These are phyloP conservation scores for Silurus lanzhouensis DNA, from an alignment of 2,797 vertebrate genomes.

Conservation along the genomic window DNA sequence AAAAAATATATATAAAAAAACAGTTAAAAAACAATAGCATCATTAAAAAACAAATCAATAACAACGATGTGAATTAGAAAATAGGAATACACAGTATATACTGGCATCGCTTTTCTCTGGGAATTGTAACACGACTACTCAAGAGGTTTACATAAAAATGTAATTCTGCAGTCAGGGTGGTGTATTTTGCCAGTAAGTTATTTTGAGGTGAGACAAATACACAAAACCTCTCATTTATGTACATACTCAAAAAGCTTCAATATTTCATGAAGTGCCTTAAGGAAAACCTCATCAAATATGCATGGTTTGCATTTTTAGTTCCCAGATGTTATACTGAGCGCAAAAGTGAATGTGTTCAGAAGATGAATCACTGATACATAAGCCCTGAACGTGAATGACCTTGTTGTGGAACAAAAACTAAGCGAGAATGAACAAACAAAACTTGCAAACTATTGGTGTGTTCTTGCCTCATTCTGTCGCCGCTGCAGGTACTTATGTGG, in stretches of 20 bases:
- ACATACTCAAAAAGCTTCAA: constrained; percentile 62
- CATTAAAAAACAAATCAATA: not conserved
- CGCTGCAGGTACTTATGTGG: not conserved
- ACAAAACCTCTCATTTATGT: constrained; percentile 68
- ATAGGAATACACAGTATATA: not conserved
- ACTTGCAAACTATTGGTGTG: not conserved
- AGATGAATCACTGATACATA: not conserved
- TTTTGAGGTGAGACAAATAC: constrained; percentile 62
- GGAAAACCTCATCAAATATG: constrained; percentile 69
- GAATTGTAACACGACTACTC: not conserved
- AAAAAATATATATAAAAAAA: not conserved
- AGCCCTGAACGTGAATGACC: not conserved
- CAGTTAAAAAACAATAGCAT: not conserved
- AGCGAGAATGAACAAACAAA: not conserved
- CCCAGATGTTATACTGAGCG: constrained; percentile 37
- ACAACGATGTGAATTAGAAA: constrained; percentile 16
- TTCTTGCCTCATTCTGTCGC: not conserved
- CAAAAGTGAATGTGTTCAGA: constrained; percentile 24
- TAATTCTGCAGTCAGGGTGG: constrained; percentile 10
- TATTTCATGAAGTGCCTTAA: constrained; percentile 61
- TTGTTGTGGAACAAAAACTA: not conserved
- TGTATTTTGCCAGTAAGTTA: constrained; percentile 49
- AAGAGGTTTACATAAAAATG: constrained; percentile 5
- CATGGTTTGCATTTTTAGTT: constrained; percentile 60
- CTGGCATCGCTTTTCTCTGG: not conserved